Evolutionary conservation across 1,140 invertebrate genomes (phyloP).

Genomic region (Diachasmimorpha longicaudata): DNA sequence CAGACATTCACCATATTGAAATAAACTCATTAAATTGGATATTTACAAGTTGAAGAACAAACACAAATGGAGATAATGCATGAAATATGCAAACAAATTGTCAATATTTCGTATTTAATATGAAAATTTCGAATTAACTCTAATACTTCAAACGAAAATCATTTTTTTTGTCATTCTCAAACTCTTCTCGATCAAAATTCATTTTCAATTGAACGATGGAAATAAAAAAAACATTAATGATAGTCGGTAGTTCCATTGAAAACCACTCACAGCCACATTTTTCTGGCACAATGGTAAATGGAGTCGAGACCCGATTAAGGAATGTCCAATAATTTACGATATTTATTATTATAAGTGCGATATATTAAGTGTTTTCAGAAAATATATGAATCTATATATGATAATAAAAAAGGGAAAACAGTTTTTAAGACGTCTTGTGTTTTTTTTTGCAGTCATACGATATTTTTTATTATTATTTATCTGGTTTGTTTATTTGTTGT

Average conservation of each 20-base stretch:
- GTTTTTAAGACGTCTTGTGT: conserved; percentile 37
- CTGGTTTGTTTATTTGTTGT: not conserved
- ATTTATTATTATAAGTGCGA: conserved; percentile 53
- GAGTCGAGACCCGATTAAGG: conserved; percentile 22
- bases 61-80: not conserved
- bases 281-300: conserved; percentile 28
- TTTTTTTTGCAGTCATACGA: conserved; percentile 16
- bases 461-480: not conserved
- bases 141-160: not conserved
- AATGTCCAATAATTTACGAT: conserved; percentile 53
- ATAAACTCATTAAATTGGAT: not conserved
- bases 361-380: conserved; percentile 58
- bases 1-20: not conserved
- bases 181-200: not conserved
- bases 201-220: conserved; percentile 28
- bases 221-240: conserved; percentile 22
- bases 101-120: conserved; percentile 36
- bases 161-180: not conserved
- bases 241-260: not conserved
- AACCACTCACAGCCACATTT: conserved; percentile 22
- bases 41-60: not conserved
- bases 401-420: conserved; percentile 52
- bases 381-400: conserved; percentile 57
- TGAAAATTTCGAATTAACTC: conserved; percentile 20
- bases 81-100: not conserved